Evolutionary conservation across 2,113 vertebrate genomes (phyloP), one percentile per base, ranked within the genome.

Genomic region (Caloenas nicobarica): DNA sequence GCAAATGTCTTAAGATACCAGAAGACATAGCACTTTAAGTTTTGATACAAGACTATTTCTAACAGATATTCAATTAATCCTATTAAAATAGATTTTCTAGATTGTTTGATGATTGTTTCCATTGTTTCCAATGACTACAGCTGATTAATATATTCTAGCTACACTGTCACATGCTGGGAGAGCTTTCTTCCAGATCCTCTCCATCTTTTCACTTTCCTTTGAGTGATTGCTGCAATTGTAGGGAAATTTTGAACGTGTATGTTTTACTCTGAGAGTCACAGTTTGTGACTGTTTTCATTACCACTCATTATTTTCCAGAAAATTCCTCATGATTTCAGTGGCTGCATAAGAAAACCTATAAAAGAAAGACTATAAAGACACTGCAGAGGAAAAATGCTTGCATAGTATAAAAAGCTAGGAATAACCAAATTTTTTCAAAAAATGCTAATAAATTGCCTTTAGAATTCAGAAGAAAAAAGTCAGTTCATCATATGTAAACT

Each of bases 251-350:
- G 11, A 66, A 80, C 17, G 23, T 68, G 17, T 46, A 16, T 76
- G 5, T 72, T 88, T 91, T 79, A 80, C 19, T 65, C 29, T 33
- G 13, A 83, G 50, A 57, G 24, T 89, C n/a, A 14, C 36, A 28
- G 36, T 57, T 93, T 94, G 61, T 79, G 57, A 70, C 9, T 65
- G 10, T 86, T 95, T 93, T 83, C 42, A 66, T 85, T 93, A n/a
- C 16, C 5, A 13, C 12, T 51, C 16, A 15, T 42, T 53, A 33
- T 50, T 83, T 88, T 88, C 80, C 44, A 50, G 34, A 90, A 83
- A 90, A 69, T 33, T 76, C 13, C 23, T 89, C 13, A 16, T 54
- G 4, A 48, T 65, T 83, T 79, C 44, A 86, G 31, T 53, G 5
- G 15, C 40, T 58, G 18, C 28, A 8, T 69, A 62, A 70, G 28